These are phyloP conservation scores for Myopa tessellatipennis DNA, from an alignment of 2,888 invertebrate species.

Conservation along the genomic window DNA sequence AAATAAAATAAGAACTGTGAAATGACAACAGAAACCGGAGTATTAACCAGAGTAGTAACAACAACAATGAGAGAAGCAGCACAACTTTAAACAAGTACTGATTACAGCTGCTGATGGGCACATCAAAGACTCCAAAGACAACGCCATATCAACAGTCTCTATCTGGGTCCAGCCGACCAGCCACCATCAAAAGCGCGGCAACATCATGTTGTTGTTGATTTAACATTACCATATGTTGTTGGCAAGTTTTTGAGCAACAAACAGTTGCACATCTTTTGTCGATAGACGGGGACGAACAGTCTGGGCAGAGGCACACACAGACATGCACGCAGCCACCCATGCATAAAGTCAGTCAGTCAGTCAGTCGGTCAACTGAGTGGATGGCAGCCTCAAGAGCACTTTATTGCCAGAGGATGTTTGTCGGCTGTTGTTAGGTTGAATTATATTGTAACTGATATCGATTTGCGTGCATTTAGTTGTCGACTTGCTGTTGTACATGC, in stretches of 20 bases:
- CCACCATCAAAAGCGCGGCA: slow-evolving; percentile 3
- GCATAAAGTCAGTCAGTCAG: background rate
- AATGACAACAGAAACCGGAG: slow-evolving; percentile 29
- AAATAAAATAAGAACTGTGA: background rate
- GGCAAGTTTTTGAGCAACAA: background rate
- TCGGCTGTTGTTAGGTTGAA: slow-evolving; percentile 36
- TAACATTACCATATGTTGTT: slow-evolving; percentile 33
- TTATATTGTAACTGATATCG: slow-evolving; percentile 41
- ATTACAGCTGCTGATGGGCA: background rate
- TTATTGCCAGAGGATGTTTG: slow-evolving; percentile 31
- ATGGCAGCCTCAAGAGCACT: background rate
- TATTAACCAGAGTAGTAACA: slow-evolving; percentile 43
- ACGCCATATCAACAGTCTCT: background rate
- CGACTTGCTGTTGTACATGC: slow-evolving; percentile 22
- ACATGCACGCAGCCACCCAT: background rate
- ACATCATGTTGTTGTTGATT: slow-evolving; percentile 28
- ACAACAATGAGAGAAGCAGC: slow-evolving; percentile 18
- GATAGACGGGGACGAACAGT: background rate
- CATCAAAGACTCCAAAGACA: too few species aligned
- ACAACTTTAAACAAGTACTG: too few species aligned
- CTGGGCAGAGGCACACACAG: slow-evolving; percentile 39
- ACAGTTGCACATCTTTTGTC: slow-evolving; percentile 7
- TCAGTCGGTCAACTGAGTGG: slow-evolving; percentile 12
- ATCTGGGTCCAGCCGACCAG: background rate
- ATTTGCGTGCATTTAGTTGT: slow-evolving; percentile 32